A percentile compares a stretch with the other conserved stretches of the same genome.
Evolutionary conservation across 1,140 invertebrate genomes (phyloP).

Genomic region (Drosophila parabipectinata): DNA sequence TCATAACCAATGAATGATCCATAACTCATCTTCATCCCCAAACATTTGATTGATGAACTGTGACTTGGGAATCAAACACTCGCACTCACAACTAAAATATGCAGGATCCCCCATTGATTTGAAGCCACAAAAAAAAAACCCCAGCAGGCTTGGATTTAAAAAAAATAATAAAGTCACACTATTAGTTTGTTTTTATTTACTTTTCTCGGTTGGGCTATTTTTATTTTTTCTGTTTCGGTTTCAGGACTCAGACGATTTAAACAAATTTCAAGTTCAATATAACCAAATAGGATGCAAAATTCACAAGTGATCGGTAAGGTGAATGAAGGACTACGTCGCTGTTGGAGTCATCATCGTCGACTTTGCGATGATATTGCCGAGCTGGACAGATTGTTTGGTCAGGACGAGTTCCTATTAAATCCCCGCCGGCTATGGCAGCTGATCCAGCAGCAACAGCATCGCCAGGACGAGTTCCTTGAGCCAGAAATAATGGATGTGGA

Average conservation of each 20-base stretch:
- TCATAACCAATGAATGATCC: not conserved
- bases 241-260: not conserved
- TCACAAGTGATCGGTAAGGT: slow-evolving; percentile 23
- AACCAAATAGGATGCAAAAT: slow-evolving; percentile 32
- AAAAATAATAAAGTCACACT: not conserved
- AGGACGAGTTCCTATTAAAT: slow-evolving; percentile 26
- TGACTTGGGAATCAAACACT: no score
- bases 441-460: not conserved
- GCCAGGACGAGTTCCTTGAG: not conserved
- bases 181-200: not conserved
- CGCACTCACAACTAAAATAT: slow-evolving; percentile 30
- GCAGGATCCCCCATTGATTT: slow-evolving; percentile 11
- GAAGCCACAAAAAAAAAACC: no score
- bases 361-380: slow-evolving; percentile 17
- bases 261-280: slow-evolving; percentile 9
- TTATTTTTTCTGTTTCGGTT: not conserved
- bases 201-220: not conserved
- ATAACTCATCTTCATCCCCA: slow-evolving; percentile 20
- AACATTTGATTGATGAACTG: slow-evolving; percentile 40
- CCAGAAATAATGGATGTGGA: not conserved
- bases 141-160: not conserved
- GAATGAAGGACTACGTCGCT: slow-evolving; percentile 3
- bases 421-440: slow-evolving; percentile 13
- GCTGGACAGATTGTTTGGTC: slow-evolving; percentile 6
- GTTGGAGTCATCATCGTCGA: slow-evolving; percentile 11